phyloP scores from a whole-genome alignment of 2,113 vertebrate species.

The Noctilio leporinus region DNA sequence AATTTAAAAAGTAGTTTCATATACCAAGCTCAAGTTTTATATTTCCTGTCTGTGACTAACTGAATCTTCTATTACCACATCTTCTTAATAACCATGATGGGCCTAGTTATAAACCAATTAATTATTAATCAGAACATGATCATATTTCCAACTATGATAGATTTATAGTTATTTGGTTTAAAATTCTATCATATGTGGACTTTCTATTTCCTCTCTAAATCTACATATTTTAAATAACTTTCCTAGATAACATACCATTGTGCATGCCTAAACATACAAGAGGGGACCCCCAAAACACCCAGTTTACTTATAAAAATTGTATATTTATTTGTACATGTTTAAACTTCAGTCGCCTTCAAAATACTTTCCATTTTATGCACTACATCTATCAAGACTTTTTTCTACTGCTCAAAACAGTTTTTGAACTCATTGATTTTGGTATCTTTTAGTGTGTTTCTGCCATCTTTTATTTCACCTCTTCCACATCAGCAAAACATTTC shows the following conservation, averaged over 20 bases:
- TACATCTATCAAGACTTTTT: too few relatives aligned
- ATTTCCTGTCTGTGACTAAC: constrained; percentile 36
- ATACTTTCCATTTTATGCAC: too few relatives aligned
- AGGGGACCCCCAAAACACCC: too few relatives aligned
- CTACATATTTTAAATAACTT: not conserved
- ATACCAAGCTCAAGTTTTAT: constrained; percentile 37
- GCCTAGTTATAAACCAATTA: not conserved
- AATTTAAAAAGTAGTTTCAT: not conserved
- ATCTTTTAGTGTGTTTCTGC: too few relatives aligned
- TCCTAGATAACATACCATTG: not conserved
- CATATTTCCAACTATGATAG: not conserved
- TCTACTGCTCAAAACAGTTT: too few relatives aligned
- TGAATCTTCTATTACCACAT: constrained; percentile 42
- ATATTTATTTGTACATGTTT: too few relatives aligned
- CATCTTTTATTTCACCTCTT: too few relatives aligned
- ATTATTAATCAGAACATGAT: constrained; percentile 30
- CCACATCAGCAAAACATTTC: too few relatives aligned
- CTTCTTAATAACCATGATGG: constrained; percentile 16
- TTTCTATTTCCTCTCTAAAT: not conserved
- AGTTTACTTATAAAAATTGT: too few relatives aligned
- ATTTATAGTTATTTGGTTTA: not conserved
- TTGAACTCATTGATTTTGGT: too few relatives aligned
- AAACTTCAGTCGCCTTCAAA: too few relatives aligned
- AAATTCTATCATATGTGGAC: not conserved
- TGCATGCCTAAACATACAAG: not conserved